phyloP scores from a whole-genome alignment of 2,113 vertebrate genomes.

The Cyprinodon brontotheroides region DNA sequence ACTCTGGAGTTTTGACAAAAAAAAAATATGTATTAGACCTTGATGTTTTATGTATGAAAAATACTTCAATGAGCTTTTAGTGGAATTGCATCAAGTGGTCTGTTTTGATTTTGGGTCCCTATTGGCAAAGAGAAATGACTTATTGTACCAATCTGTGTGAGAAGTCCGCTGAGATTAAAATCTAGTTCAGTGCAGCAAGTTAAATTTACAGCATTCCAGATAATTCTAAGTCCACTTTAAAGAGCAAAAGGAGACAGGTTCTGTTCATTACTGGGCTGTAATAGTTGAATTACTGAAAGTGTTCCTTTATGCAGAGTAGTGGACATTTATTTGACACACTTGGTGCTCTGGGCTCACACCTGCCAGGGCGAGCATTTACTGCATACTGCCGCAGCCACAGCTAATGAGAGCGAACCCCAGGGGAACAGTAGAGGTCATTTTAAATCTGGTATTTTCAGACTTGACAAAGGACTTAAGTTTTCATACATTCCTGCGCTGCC shows the following conservation, averaged over 20 bases:
- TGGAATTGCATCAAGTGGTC: slow-evolving; percentile 54
- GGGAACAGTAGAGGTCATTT: slow-evolving; percentile 80
- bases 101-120: slow-evolving; percentile 34
- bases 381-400: slow-evolving; percentile 48
- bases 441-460: slow-evolving; percentile 78
- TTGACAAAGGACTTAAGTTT: slow-evolving; percentile 77
- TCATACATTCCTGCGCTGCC: slow-evolving; percentile 74
- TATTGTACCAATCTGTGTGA: slow-evolving; percentile 54
- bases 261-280: slow-evolving; percentile 31
- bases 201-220: slow-evolving; percentile 55
- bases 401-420: slow-evolving; percentile 79
- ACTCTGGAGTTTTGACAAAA: not conserved
- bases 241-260: slow-evolving; percentile 39
- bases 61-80: slow-evolving; percentile 55
- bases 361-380: slow-evolving; percentile 58
- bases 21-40: slow-evolving; percentile 52
- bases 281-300: slow-evolving; percentile 18
- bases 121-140: slow-evolving; percentile 56
- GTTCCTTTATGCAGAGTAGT: slow-evolving; percentile 41
- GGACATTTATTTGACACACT: slow-evolving; percentile 55
- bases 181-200: slow-evolving; percentile 58
- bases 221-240: slow-evolving; percentile 28
- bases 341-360: slow-evolving; percentile 59
- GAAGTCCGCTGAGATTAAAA: slow-evolving; percentile 65
- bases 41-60: slow-evolving; percentile 50